Evolutionary conservation across 2,888 invertebrate species (phyloP).

Genomic region (Deilephila porcellus): DNA sequence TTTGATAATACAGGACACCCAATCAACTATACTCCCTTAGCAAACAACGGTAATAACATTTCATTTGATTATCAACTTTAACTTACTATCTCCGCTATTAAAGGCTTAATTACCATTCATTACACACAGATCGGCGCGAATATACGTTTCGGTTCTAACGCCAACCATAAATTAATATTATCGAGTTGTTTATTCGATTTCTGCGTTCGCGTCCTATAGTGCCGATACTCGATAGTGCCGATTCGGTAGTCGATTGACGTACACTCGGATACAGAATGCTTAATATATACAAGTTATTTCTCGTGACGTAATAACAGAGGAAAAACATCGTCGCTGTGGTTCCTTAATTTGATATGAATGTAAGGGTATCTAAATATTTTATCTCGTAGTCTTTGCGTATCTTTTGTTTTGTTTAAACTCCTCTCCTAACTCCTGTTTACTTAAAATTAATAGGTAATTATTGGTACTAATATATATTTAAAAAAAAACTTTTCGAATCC

Average conservation of each 20-base stretch:
- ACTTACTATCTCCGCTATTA: neutral
- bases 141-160: neutral
- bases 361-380: too few relatives aligned
- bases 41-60: too few relatives aligned
- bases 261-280: neutral
- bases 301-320: neutral
- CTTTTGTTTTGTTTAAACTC: too few relatives aligned
- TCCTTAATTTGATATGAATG: too few relatives aligned
- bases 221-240: neutral
- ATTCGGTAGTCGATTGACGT: conserved; percentile 1
- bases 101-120: neutral
- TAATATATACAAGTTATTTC: neutral
- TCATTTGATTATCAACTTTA: neutral
- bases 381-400: too few relatives aligned
- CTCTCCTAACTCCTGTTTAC: too few relatives aligned
- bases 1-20: too few relatives aligned
- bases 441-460: too few relatives aligned
- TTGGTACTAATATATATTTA: too few relatives aligned
- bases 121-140: neutral
- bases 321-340: too few relatives aligned
- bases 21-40: too few relatives aligned
- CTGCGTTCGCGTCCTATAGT: conserved; percentile 18
- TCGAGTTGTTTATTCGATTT: conserved; percentile 33
- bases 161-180: conserved; percentile 34
- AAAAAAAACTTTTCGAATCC: too few relatives aligned